These are phyloP conservation scores for Drosophila miranda DNA, from an alignment of 1,140 invertebrate species.

Conservation along the genomic window DNA sequence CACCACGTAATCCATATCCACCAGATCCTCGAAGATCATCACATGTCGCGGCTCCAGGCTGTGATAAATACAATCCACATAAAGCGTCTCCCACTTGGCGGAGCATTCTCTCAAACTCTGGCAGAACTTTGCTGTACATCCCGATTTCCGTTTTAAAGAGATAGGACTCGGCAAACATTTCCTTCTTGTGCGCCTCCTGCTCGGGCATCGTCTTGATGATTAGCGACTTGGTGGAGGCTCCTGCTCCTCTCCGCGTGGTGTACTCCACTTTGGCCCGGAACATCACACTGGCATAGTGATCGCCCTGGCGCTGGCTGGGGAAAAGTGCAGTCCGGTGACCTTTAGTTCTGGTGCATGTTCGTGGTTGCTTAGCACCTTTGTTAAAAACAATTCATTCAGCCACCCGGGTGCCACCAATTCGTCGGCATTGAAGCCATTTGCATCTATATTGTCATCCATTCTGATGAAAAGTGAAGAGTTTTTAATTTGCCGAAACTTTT, in stretches of 20 bases:
- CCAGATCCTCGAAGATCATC: conserved; percentile 46
- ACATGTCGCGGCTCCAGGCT: conserved; percentile 31
- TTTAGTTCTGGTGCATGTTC: conserved; percentile 31
- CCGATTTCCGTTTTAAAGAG: conserved; percentile 66
- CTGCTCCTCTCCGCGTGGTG: conserved; percentile 1
- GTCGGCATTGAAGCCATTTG: conserved; percentile 3
- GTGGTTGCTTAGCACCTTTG: conserved; percentile 32
- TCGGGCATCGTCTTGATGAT: conserved; percentile 74
- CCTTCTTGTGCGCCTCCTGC: conserved; percentile 57
- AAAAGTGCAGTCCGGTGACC: conserved; percentile 37
- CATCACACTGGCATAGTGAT: conserved; percentile 78
- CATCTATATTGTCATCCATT: conserved; percentile 1
- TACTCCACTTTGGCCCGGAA: conserved; percentile 52
- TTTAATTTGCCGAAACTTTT: not conserved
- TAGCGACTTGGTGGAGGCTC: conserved; percentile 36
- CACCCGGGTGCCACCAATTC: conserved; percentile 19
- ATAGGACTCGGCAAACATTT: conserved; percentile 34
- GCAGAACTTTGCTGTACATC: conserved; percentile 61
- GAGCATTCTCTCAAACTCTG: conserved; percentile 61
- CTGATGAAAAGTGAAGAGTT: not conserved
- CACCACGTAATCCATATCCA: conserved; percentile 39
- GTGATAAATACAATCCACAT: conserved; percentile 46
- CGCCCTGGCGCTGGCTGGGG: conserved; percentile 66
- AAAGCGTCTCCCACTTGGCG: conserved; percentile 34
- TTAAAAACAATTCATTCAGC: conserved; percentile 42